Base-by-base conservation (phyloP, 2,113 vertebrate genomes). In the Charina bottae region DNA sequence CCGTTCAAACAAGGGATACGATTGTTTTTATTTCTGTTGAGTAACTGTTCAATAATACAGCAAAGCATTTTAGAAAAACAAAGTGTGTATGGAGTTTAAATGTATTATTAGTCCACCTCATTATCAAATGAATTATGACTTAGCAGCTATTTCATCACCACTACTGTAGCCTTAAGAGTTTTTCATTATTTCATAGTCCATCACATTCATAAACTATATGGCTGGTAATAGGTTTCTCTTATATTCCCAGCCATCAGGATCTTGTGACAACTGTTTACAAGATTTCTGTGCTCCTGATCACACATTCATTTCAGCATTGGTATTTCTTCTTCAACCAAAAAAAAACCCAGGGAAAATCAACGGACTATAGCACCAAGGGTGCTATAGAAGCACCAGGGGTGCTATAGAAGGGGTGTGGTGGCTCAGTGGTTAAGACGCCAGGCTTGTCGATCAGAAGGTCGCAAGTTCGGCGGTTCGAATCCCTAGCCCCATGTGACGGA, bases 71-170 rank as follows among this genome's bases (percentile, higher is more conserved):
- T 60, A 86, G 53, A 33, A 83, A 91, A 89, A 92, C 21, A 10
- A 19, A 0, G 0, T 94, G 92, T 93, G 83, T 93, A 92, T 94
- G 91, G 87, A 95, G 88, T 84, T 83, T 33, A 58, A 89, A 95
- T 42, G 21, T 90, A 4, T 33, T 64, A 87, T 53, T 0, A 2
- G 83, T 33, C 92, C 5, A 90, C 62, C 0, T 9, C 89, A 62
- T 90, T 94, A 84, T 62, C 9, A 0, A 15, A 0, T 59, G 10
- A 1, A 24, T 42, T 28, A 8, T 88, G 23, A 12, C 21, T 59
- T 12, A 26, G 46, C 37, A 72, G 72, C 26, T 7, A 9, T 6
- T 89, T 62, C 11, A 56, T 42, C 49, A 58, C 19, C 7, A 9
- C 17, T 78, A 78, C 19, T 78, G 21, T 1, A 42, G 17, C 33